A percentile compares a stretch with the other conserved stretches of the same genome.
phyloP scores from a whole-genome alignment of 2,797 vertebrate species.

The Lagocephalus sceleratus region DNA sequence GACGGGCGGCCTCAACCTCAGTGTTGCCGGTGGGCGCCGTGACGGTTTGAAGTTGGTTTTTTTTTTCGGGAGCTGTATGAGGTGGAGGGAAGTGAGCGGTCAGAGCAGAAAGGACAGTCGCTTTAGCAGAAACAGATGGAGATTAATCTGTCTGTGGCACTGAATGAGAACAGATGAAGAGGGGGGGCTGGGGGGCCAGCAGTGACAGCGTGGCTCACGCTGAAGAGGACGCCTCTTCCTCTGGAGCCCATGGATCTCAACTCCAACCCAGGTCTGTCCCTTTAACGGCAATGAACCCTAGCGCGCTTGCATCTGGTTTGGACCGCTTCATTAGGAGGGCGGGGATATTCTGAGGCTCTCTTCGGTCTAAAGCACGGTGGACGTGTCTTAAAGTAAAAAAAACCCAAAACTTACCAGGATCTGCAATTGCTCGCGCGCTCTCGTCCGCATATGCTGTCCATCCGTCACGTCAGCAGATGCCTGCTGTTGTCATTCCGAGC shows the following conservation, averaged over 20 bases:
- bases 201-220: constrained; percentile 60
- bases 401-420: constrained; percentile 5
- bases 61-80: constrained; percentile 37
- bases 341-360: constrained; percentile 30
- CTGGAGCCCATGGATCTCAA: constrained; percentile 70
- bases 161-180: constrained; percentile 67
- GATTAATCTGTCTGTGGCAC: constrained; percentile 39
- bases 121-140: constrained; percentile 38
- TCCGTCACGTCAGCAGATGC: constrained; percentile 23
- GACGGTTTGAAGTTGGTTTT: constrained; percentile 36
- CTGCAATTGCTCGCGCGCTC: constrained; percentile 4
- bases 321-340: constrained; percentile 14
- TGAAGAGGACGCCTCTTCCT: constrained; percentile 43
- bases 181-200: constrained; percentile 52
- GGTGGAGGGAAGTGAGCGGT: constrained; percentile 29
- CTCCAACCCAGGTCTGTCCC: constrained; percentile 77
- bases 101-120: constrained; percentile 12
- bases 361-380: constrained; percentile 15
- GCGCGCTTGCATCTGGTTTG: constrained; percentile 23
- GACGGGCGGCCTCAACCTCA: no score
- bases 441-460: constrained; percentile 7
- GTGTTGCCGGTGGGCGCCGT: constrained; percentile 29
- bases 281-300: constrained; percentile 30
- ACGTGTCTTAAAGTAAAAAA: constrained; percentile 19
- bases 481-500: not conserved